Conservation (phyloP, 2,797 vertebrate species). For the Simalia tracyae region DNA sequence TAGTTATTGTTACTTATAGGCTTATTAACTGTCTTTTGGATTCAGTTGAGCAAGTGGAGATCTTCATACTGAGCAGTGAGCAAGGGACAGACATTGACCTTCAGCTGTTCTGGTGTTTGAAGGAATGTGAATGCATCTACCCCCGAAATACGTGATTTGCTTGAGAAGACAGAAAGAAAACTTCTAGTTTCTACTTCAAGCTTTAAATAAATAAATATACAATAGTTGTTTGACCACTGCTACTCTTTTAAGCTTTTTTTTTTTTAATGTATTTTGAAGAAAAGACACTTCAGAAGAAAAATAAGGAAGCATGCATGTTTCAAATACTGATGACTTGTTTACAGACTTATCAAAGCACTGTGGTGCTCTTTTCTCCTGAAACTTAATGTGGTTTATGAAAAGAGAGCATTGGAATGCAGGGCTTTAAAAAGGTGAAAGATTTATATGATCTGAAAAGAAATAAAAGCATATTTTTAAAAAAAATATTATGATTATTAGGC, state of each 20-base stretch:
- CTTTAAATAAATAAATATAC: not conserved
- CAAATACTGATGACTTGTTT: not conserved
- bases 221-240: not conserved
- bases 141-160: not conserved
- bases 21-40: constrained; percentile 4
- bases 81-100: not conserved
- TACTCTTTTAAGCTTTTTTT: not conserved
- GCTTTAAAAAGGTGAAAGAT: not conserved
- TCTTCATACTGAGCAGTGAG: not conserved
- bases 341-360: not conserved
- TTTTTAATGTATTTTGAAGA: not conserved
- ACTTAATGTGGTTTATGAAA: not conserved
- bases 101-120: not conserved
- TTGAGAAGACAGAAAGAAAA: not conserved
- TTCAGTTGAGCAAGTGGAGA: not conserved
- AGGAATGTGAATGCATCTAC: not conserved
- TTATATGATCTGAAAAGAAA: not conserved
- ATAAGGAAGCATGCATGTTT: not conserved
- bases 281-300: not conserved
- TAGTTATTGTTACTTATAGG: constrained; percentile 15
- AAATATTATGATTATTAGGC: not conserved
- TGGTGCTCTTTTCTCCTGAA: not conserved
- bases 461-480: not conserved
- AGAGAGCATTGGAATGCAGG: not conserved
- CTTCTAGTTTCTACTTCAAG: not conserved